Evolutionary conservation across 92 coral and sea anemone genomes (phyloP).

Genomic region (Umimayanthus chanpuru): DNA sequence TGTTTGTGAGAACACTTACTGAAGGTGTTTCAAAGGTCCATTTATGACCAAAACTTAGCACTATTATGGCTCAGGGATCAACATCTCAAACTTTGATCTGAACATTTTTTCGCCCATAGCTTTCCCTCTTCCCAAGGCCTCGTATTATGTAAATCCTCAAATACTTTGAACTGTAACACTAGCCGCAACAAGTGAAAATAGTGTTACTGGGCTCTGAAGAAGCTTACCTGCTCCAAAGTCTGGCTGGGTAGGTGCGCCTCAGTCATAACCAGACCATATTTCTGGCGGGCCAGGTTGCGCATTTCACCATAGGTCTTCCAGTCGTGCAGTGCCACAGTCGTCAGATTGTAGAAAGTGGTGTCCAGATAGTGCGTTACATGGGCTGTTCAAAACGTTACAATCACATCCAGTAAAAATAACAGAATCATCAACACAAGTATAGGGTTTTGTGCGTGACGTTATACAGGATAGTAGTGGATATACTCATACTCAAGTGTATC

Average conservation of each 20-base stretch:
- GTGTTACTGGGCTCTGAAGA: neutral
- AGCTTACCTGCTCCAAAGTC: conserved; percentile 90
- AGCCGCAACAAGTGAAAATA: neutral
- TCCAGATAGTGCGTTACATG: conserved; percentile 96
- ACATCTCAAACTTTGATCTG: too few relatives aligned
- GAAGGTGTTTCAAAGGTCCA: too few relatives aligned
- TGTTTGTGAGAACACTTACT: too few relatives aligned
- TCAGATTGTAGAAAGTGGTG: conserved; percentile 92
- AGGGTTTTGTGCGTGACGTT: neutral
- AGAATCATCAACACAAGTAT: neutral
- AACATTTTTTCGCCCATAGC: too few relatives aligned
- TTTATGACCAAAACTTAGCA: too few relatives aligned
- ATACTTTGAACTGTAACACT: too few relatives aligned
- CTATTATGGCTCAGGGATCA: too few relatives aligned
- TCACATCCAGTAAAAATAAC: neutral
- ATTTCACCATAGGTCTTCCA: conserved; percentile 99
- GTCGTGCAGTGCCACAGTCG: conserved; percentile 98
- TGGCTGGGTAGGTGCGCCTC: conserved; percentile 98
- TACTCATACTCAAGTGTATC: too few relatives aligned
- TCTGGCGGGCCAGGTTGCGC: conserved; percentile 93
- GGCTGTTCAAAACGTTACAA: conserved; percentile 51
- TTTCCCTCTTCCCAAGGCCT: too few relatives aligned
- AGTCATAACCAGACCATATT: conserved; percentile 91
- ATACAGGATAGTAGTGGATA: too few relatives aligned
- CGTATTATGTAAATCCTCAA: too few relatives aligned